Conservation (phyloP, 1,140 invertebrate species). For the Akabosia matsudoensis region DNA sequence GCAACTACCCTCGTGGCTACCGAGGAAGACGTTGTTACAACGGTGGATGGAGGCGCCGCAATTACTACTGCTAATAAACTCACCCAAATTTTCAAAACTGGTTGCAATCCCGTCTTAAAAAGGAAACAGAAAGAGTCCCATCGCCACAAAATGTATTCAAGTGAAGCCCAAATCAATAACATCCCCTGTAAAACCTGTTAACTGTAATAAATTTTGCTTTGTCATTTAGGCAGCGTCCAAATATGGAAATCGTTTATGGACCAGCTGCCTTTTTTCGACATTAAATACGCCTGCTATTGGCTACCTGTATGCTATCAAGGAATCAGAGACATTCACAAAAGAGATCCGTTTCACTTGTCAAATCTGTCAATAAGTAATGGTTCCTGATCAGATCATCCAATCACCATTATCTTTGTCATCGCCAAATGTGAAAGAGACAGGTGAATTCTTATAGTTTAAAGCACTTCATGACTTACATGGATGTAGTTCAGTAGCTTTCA, state of each 20-base stretch:
- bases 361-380: neutral
- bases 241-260: neutral
- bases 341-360: constrained; percentile 10
- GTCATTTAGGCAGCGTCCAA: neutral
- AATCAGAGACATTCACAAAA: neutral
- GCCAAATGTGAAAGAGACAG: neutral
- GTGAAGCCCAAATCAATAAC: neutral
- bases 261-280: neutral
- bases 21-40: neutral
- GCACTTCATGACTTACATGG: neutral
- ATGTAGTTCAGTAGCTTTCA: neutral
- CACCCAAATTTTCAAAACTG: neutral
- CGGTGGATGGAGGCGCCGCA: neutral
- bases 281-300: neutral
- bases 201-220: too few species aligned
- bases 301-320: too few species aligned
- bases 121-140: neutral
- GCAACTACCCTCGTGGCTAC: neutral
- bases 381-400: neutral
- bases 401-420: neutral
- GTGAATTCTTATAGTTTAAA: neutral
- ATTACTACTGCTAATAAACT: neutral
- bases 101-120: neutral
- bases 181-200: neutral
- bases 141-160: neutral